Evolutionary conservation across 2,113 vertebrate genomes (phyloP).

Genomic region (Brevimyrus niger): DNA sequence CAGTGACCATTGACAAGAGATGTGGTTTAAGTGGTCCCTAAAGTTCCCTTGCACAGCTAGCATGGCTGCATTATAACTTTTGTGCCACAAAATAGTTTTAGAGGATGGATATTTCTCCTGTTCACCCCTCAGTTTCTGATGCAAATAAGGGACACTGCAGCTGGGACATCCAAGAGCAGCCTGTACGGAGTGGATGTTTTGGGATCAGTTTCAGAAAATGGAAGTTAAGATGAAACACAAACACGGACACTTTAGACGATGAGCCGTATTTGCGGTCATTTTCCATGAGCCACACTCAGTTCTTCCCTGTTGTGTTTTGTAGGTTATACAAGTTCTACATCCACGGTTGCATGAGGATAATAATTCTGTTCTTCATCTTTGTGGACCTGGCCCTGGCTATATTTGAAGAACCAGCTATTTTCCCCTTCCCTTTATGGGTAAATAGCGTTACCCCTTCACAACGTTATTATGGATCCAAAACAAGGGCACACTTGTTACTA

Average conservation of each 20-base stretch:
- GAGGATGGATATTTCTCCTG: background rate
- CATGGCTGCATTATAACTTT: background rate
- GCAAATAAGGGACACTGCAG: background rate
- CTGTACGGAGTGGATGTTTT: background rate
- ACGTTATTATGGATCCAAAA: background rate
- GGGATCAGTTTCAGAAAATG: background rate
- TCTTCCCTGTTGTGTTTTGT: background rate
- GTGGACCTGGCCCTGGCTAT: slow-evolving; percentile 72
- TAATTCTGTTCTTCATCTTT: slow-evolving; percentile 77
- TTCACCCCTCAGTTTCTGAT: background rate
- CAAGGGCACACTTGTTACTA: background rate
- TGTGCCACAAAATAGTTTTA: background rate
- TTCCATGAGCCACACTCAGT: background rate
- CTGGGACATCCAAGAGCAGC: background rate
- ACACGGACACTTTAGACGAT: background rate
- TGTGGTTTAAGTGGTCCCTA: background rate
- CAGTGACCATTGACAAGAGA: background rate
- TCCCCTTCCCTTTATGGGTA: slow-evolving; percentile 74
- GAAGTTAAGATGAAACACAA: background rate
- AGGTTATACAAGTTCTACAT: slow-evolving; percentile 84
- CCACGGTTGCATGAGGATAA: slow-evolving; percentile 65
- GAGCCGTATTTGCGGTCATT: slow-evolving; percentile 13
- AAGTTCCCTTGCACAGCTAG: background rate
- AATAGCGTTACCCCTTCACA: slow-evolving; percentile 24
- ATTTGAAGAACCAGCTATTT: slow-evolving; percentile 79